Evolutionary conservation across 2,888 invertebrate genomes (phyloP).

Genomic region (Eupithecia abbreviata): DNA sequence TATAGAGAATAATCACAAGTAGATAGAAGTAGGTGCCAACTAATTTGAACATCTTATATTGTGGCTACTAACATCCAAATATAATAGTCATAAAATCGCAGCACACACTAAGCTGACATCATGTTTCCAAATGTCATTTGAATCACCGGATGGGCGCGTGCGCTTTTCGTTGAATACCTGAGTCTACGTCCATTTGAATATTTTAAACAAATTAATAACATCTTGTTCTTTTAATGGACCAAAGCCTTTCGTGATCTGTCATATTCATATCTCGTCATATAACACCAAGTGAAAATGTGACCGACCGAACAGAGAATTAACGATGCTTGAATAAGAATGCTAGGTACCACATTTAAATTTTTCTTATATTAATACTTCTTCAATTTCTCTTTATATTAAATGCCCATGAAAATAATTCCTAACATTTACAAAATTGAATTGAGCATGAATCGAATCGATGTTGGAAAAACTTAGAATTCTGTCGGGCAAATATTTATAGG

Average conservation of each 20-base stretch:
- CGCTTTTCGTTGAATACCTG: conserved; percentile 9
- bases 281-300: neutral
- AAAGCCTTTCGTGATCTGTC: neutral
- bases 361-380: neutral
- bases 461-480: neutral
- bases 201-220: neutral
- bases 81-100: conserved; percentile 7
- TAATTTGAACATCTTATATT: neutral
- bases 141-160: conserved; percentile 25
- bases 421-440: neutral
- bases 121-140: conserved; percentile 26
- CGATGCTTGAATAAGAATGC: neutral
- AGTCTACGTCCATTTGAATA: neutral
- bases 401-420: too few relatives aligned
- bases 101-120: conserved; percentile 23
- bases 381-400: too few relatives aligned
- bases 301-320: neutral
- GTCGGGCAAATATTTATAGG: neutral
- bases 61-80: neutral
- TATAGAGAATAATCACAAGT: neutral
- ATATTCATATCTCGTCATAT: neutral
- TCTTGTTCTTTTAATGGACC: neutral
- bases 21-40: neutral
- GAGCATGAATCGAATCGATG: conserved; percentile 9
- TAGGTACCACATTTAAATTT: neutral